Base-by-base conservation (phyloP, 2,797 vertebrate genomes). In the Coendou prehensilis region DNA sequence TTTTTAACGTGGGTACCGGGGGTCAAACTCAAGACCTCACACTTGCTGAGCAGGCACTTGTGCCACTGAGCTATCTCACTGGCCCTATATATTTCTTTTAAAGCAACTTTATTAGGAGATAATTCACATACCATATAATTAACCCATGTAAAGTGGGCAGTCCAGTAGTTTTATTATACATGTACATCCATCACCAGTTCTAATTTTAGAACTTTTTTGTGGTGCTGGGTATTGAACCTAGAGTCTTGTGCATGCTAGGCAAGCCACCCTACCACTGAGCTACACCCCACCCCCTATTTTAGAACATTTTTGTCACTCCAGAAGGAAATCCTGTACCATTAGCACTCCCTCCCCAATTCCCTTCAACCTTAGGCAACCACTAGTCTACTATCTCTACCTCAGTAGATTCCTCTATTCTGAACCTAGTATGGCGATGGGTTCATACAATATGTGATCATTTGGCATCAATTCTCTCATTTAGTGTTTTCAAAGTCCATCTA, bases 141-240 rank as follows among this genome's bases (percentile, higher is more conserved):
- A 37, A 61, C 14, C 33, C 45, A 79, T 71, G 83, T 91, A 73
- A 76, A 88, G 28, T 61, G 1, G n/a, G 52, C 15, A 59, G 5
- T 76, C 41, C 63, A 83, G 6, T 87, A 54, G 59, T 61, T 93
- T 90, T 82, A 67, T 45, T 54, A 59, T 52, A 67, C 17, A 54
- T 56, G 9, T 47, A 0, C 30, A 81, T 18, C 26, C 41, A 22
- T n/a, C 76, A 59, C 41, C 50, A 30, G 73, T 76, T 71, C 78
- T 63, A 79, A 80, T 85, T 76, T 96, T 93, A 78, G 82, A 93
- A 52, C 13, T 76, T 50, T 50, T 76, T 45, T 26, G 10, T 50
- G 23, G 13, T 15, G 26, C 73, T 76, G 73, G 23, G 26, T 28
- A 30, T 76, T 76, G 28, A 76, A 76, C 26, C 22, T 73, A 73